Evolutionary conservation across 2,797 vertebrate genomes (phyloP), one percentile per base, ranked within the genome.

Genomic region (Lepus oiostolus): DNA sequence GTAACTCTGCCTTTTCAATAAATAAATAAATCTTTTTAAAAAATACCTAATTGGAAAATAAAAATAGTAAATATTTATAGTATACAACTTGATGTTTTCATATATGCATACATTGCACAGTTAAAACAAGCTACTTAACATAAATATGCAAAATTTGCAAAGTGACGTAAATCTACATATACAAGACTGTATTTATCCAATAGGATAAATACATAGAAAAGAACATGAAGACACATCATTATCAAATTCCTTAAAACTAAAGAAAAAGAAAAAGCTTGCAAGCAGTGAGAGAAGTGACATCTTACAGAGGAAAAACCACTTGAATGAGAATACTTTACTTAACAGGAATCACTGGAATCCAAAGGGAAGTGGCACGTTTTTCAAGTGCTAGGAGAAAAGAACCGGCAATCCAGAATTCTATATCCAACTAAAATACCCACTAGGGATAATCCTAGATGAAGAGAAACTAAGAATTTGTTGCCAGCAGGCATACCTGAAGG

Each of bases 61-160:
- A 63, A 79, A 60, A 75, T 58, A 52, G 2, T 67, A 77, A 38
- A n/a, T 11, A 74, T 85, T 72, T 80, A 74, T 90, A 30, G 9
- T 60, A 47, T 60, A 67, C 21, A 80, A 74, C 52, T 22, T 35
- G n/a, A 88, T 35, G 26, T 65, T 90, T 79, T 71, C n/a, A 90
- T 88, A 63, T 72, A 71, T 35, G 9, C 32, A 67, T 80, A 16
- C 32, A 8, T 21, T 58, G 12, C 79, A 90, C 79, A 22, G 17
- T 58, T 72, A 90, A 85, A 79, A 85, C 58, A 90, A 72, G 32
- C 17, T 67, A 94, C 80, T 80, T 80, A 94, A 28, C 58, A 71
- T 65, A 93, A 67, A 79, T 32, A 38, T 90, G 32, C 30, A 54
- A 22, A 81, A 52, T 72, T 65, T 86, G 54, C 28, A 12, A 92